Base-by-base conservation (phyloP, 1,140 invertebrate genomes). In the Rhopalosiphum padi region DNA sequence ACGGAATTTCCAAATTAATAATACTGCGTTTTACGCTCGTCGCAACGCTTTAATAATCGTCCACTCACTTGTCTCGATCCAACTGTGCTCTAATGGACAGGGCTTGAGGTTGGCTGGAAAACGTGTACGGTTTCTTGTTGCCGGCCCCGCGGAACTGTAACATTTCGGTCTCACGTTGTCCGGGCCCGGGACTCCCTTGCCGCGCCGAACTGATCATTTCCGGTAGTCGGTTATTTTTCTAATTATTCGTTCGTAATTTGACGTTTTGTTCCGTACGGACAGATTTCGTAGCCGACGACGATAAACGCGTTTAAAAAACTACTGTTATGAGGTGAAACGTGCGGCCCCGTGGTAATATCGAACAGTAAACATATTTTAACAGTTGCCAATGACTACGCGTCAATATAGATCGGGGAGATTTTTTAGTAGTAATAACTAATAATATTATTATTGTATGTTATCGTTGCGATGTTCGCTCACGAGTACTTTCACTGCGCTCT, bases 341-440 rank as follows among this genome's bases (percentile, higher is more conserved):
- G 87, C 15, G 15, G 30, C 21, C n/a, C 25, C 2, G 35, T 37
- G 30, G n/a, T 37, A 11, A 30, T 55, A 90, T 53, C 37, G 53
- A 41, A 90, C 48, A 60, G 51, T 90, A 85, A 91, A 91, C 60
- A 77, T 30, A 11, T 25, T 77, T n/a, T 41, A 91, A 91, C 55
- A n/a, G 90, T 91, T 91, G 90, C 90, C 60, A 55, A 43, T 77
- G 90, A 77, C 90, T 55, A 91, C 90, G 37, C 55, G 51, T 48
- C 87, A 89, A 89, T 82, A 82, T n/a, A 21, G 30, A 82, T 35
- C 77, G 77, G 77, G 77, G 77, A 82, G n/a, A 82, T 82, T 37
- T 35, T 21, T 18, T 37, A 37, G 2, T 37, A 37, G 37, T 37
- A 37, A 37, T 37, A 37, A 82, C 30, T 30, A 15, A 15, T 9